Evolutionary conservation across 2,888 invertebrate species (phyloP), one percentile per base, ranked within the genome.

Genomic region (Helobdella robusta): DNA sequence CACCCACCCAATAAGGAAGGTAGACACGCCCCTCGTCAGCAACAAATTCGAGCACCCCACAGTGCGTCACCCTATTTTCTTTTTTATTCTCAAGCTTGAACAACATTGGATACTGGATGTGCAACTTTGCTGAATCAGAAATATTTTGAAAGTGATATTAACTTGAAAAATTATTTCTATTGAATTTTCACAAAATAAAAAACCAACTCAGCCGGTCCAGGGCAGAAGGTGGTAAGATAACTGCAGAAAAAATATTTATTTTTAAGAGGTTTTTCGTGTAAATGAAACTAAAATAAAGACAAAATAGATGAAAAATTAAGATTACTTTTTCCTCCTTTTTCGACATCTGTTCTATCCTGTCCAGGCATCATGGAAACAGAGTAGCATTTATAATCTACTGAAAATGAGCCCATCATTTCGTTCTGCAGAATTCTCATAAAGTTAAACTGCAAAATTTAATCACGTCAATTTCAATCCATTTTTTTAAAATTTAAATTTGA

Each of bases 11-110:
- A 76, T 92, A 88, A n/a, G 98, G 98, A 72, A 98, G 83, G 79
- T 94, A 97, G 54, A 93, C 91, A 81, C 89, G 89, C 34, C 95
- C 97, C 81, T 99, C 98, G 78, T 97, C 95, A 11, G 98, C 97
- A 6, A 97, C 92, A 83, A 98, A 98, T 80, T 98, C 98, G 69
- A 98, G 79, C 0, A 98, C 97, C 64, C 93, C 93, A 77, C 92
- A 91, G 78, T 98, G 97, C 11, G 95, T 94, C 35, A 86, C 83
- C 68, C 92, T 84, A 70, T 86, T 86, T 25, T 74, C 74, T 75
- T 87, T 88, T 72, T 86, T 87, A 78, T 95, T 95, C 40, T 76
- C 89, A 40, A 98, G 81, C 78, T 94, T 95, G 79, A 98, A 98
- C 67, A 98, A 84, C 97, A 98, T 98, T 0, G 98, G 98, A 77